Base-by-base conservation (phyloP, 2,888 invertebrate species). In the Plebejus melissa region DNA sequence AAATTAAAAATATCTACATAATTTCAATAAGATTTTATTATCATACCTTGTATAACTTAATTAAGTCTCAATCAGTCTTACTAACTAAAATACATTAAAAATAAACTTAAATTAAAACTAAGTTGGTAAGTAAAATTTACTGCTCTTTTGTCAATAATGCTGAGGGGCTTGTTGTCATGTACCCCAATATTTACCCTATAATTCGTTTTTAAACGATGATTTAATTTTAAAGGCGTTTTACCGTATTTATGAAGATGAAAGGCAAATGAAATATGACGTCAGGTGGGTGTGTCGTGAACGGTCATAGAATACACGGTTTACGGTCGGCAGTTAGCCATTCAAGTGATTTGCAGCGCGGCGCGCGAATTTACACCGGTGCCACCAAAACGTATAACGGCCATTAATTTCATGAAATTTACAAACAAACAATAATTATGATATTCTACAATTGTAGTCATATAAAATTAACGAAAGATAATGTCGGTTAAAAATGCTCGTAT, bases 41-140 rank as follows among this genome's bases (percentile, higher is more conserved):
- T 72, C 50, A 32, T 50, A 72, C 32, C 28, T 54, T 4, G 13
- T 38, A 46, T 65, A 74, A 38, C 60, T 74, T 54, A 74, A 74
- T 69, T 28, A 74, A 46, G 32, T 50, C 74, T 65, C 13, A 69
- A 65, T 74, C 65, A 74, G 60, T 74, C 75, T 75, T 72, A 72
- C 50, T 36, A 57, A 28, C 75, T 57, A 75, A 57, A 75, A 0
- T 69, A 69, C 2, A 36, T 57, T 54, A 69, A 74, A 74, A 50
- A 22, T 36, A 75, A 69, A 3, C 13, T 36, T 36, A 75, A 74
- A 70, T 28, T 9, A 60, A 28, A 60, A 28, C 2, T 58, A 58
- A 54, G 54, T 11, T 3, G 46, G 46, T 46, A 46, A 46, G 9
- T 46, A 46, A 9, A 46, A 46, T 46, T 46, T 46, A 46, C 50